Base-by-base conservation (phyloP, 2,113 vertebrate species). In the Carassius gibelio region DNA sequence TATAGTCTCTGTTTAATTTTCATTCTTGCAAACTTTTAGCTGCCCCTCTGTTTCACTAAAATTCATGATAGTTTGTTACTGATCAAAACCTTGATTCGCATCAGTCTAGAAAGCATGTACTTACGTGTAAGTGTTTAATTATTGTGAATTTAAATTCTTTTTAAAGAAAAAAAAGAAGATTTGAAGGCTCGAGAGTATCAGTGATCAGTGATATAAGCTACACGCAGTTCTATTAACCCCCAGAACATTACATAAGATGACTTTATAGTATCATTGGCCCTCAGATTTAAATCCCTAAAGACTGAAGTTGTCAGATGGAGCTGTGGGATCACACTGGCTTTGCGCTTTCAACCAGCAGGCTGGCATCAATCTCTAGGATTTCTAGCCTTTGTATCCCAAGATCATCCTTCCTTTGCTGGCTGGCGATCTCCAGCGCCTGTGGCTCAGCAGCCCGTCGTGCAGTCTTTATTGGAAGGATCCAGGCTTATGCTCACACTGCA, bases 291-390 rank as follows among this genome's bases (percentile, higher is more conserved):
- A 85, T 71, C 19, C 78, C 13, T 45, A 55, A 81, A 75, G 75
- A 88, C 61, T 50, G 26, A 83, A 61, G 72, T 74, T 84, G 69
- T 88, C 82, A 84, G 76, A 86, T 86, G 69, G 80, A 85, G 26
- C 85, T 62, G 69, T 71, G 62, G 17, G 85, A 86, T 86, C 72
- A 84, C 52, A 83, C 76, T 57, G 82, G 82, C 78, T 88, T 86
- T 82, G 64, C 23, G 55, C 45, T 61, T 82, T 64, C 72, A 50
- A 30, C 64, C 45, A n/a, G 57, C 64, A 64, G 21, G 2, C 57
- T 74, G 26, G 72, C 78, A 84, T 68, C 81, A 62, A 42, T 81
- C 42, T 34, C 13, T 5, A 62, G 61, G 69, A 84, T 61, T 76
- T 84, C 59, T 71, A 71, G 61, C 14, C 55, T 57, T 42, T 84